Base-by-base conservation (phyloP, 2,888 invertebrate genomes). In the Clivina fossor region DNA sequence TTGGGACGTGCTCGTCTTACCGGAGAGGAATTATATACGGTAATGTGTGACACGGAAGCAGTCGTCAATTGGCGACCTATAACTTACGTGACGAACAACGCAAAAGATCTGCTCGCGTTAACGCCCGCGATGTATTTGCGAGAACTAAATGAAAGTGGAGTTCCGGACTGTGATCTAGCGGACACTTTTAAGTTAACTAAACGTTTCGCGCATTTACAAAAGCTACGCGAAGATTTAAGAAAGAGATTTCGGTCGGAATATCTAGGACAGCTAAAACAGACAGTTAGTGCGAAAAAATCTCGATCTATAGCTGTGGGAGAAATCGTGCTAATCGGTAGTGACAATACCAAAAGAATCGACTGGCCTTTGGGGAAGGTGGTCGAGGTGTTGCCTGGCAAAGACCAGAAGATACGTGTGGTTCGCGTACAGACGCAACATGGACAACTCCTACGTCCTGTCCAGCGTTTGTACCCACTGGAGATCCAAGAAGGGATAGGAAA, bases 361-460 rank as follows among this genome's bases (percentile, higher is more conserved):
- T 56, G 56, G 56, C 56, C 48, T 5, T 16, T 47, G 16, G 56
- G 24, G 8, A 30, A 33, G 11, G 37, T 54, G 22, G 13, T 48
- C 9, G 33, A 48, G 15, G 11, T 48, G 22, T 7, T 35, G 35
- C 5, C 43, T 20, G 22, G 43, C 8, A 41, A n/a, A 41, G 22
- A 48, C 35, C 33, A 48, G 33, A 33, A 35, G 13, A 9, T 28
- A n/a, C 46, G 46, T 88, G 69, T 88, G 13, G 16, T 46, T 5
- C 46, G 46, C 5, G 32, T 46, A 3, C 30, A 46, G 22, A 46
- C 48, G n/a, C 35, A 48, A 35, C 44, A 44, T 16, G 44, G 15
- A 3, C 26, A 26, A 15, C 3, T 48, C 24, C 26, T 48, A 11
- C 20, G 35, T 5, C 48, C 35, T 8, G 16, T 48, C 1, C 20